Conservation (phyloP, 2,888 invertebrate species). For the Stenchaetothrips biformis region DNA sequence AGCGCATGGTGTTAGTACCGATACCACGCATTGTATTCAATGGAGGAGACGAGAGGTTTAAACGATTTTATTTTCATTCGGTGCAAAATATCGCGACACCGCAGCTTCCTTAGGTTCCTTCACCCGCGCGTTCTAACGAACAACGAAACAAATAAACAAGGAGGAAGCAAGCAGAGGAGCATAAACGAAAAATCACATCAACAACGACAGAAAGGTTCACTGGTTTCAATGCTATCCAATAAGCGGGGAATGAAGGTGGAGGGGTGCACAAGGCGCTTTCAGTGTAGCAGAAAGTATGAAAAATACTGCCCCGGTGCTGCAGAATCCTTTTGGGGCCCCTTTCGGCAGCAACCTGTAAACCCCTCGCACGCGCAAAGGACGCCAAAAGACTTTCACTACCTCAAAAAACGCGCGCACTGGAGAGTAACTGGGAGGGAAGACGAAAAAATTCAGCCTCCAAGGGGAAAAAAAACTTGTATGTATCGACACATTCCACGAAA, state of each 20-base stretch:
- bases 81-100: too few species aligned
- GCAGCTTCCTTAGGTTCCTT: too few species aligned
- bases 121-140: too few species aligned
- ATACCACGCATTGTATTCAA: too few species aligned
- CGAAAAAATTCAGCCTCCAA: background rate
- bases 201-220: too few species aligned
- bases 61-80: too few species aligned
- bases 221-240: constrained; percentile 12
- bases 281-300: constrained; percentile 20
- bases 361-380: background rate
- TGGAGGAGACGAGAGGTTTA: too few species aligned
- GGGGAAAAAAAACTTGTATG: constrained; percentile 4
- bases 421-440: background rate
- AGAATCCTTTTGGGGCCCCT: background rate
- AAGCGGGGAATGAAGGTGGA: background rate
- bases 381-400: background rate
- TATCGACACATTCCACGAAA: constrained; percentile 5
- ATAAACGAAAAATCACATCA: background rate
- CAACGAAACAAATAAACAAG: background rate
- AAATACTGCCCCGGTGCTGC: constrained; percentile 9
- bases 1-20: too few species aligned
- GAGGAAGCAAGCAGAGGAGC: background rate
- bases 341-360: background rate
- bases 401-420: background rate
- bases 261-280: background rate